A percentile compares a stretch with the other conserved stretches of the same genome.
Evolutionary conservation across 2,113 vertebrate genomes (phyloP).

Genomic region (Rhadina sibilatrix): DNA sequence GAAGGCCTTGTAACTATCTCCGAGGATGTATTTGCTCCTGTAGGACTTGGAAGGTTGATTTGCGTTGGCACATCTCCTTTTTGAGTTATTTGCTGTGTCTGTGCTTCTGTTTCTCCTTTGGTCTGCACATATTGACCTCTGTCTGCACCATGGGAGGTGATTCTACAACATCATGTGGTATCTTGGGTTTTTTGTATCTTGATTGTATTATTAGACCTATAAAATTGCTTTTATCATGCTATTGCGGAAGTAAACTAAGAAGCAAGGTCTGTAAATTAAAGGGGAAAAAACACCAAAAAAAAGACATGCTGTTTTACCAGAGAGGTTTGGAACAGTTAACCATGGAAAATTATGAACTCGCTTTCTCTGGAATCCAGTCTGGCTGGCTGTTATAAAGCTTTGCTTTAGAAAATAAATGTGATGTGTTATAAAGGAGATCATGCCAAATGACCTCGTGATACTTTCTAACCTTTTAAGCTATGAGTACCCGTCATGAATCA

Average conservation of each 20-base stretch:
- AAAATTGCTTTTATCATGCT: background rate
- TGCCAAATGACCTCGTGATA: background rate
- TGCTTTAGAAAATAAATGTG: background rate
- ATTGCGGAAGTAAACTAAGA: background rate
- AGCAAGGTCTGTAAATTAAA: background rate
- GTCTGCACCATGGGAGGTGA: background rate
- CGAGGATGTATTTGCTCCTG: background rate
- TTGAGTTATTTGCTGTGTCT: background rate
- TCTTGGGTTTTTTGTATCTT: background rate
- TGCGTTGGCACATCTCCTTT: background rate
- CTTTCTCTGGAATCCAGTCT: background rate
- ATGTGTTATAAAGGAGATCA: background rate
- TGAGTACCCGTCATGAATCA: background rate
- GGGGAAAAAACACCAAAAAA: background rate
- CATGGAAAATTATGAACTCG: rapidly evolving
- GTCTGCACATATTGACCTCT: background rate
- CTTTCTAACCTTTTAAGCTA: background rate
- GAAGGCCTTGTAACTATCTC: background rate
- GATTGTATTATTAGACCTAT: background rate
- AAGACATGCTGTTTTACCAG: background rate
- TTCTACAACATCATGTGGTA: background rate
- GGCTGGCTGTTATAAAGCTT: background rate
- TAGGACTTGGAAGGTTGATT: background rate
- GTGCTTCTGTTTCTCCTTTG: background rate
- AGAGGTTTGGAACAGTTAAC: background rate